Evolutionary conservation across 2,888 invertebrate genomes (phyloP).

Genomic region (Dugesia japonica): DNA sequence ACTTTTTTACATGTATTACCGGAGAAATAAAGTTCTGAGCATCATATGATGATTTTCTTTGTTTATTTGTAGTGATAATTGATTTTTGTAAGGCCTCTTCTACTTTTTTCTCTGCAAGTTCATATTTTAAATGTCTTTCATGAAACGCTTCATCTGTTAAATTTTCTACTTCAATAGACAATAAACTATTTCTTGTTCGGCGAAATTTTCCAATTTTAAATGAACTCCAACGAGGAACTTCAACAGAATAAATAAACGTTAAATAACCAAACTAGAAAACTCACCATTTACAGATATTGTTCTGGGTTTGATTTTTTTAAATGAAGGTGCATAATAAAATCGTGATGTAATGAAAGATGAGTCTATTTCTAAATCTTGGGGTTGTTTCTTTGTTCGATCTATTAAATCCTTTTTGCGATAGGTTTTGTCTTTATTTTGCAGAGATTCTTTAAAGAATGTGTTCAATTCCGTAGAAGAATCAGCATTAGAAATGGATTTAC

Average conservation of each 20-base stretch:
- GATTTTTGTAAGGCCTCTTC: not conserved
- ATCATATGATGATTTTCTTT: not conserved
- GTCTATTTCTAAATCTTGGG: not conserved
- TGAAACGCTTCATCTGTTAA: not conserved
- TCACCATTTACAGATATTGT: not conserved
- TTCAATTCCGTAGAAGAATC: not conserved
- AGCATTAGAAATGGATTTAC: not conserved
- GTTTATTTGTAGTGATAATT: not conserved
- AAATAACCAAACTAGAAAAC: too few relatives aligned
- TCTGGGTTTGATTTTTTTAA: not conserved
- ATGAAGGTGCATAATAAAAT: not conserved
- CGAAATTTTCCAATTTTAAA: not conserved
- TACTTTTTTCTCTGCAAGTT: not conserved
- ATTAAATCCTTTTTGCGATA: not conserved
- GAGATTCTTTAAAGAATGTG: not conserved
- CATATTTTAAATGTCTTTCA: not conserved
- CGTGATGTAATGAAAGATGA: not conserved
- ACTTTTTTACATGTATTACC: not conserved
- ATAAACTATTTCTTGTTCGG: slow-evolving; percentile 4
- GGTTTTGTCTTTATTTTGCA: not conserved
- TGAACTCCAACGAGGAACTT: not conserved
- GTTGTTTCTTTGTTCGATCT: not conserved
- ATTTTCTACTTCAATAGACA: not conserved
- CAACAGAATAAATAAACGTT: not conserved
- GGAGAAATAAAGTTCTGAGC: not conserved